Evolutionary conservation across 2,797 vertebrate species (phyloP), one percentile per base, ranked within the genome.

Genomic region (Anguilla megastoma): DNA sequence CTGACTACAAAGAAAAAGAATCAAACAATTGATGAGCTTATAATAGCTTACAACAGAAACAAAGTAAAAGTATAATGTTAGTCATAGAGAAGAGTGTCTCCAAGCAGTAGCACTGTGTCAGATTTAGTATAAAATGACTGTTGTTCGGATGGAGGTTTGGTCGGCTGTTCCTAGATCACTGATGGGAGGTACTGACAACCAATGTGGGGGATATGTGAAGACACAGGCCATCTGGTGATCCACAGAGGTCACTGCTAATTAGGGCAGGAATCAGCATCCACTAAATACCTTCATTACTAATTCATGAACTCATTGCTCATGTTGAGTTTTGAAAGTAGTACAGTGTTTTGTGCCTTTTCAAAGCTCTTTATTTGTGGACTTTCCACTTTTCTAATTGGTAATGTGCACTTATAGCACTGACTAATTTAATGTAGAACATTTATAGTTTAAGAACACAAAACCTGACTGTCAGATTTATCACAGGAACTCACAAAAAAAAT

Each of bases 241-340:
- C 52, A 60, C 30, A 60, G 84, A 79, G 74, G 74, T 79, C 36
- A 79, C 74, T 79, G 36, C 74, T 79, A 79, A 79, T 79, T 79
- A 45, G 74, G 74, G 3, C 74, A 79, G 74, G 36, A 79, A 79
- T 45, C 33, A 18, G 33, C 36, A 79, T 21, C 33, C 36, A 21
- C 74, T 79, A 21, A 79, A 79, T 12, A 16, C 18, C 30, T 79
- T 4, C 74, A 79, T 79, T 79, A 79, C 74, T 45, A 41, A 79
- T 79, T 41, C 16, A 79, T 79, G 33, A 45, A 76, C 14, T 33
- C 5, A 36, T 76, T 16, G 14, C 71, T 36, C 71, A 33, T 76
- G 27, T 33, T 76, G 33, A 76, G 71, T 76, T 76, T 33, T 76
- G 71, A 36, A 76, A 21, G 33, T 45, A 45, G 33, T 21, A 79